A percentile compares a stretch with the other conserved stretches of the same genome.
Conservation (phyloP, 2,797 vertebrate genomes). For the Otolemur crassicaudatus region DNA sequence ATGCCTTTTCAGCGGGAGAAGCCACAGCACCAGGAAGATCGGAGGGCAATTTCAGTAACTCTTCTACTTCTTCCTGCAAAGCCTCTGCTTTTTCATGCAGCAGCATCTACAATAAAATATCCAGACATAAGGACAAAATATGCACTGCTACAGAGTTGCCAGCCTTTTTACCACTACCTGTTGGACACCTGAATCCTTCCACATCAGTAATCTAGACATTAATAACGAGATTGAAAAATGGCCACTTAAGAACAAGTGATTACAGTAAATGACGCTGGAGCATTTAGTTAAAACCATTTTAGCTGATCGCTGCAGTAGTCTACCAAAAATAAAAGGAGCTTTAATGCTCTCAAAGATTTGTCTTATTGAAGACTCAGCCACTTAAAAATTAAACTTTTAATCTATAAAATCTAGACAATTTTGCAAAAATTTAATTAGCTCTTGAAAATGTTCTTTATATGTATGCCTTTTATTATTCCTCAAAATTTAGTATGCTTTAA, state of each 20-base stretch:
- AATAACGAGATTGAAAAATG: conserved; percentile 24
- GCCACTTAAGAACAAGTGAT: conserved; percentile 47
- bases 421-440: conserved; percentile 69
- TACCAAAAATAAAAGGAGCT: conserved; percentile 43
- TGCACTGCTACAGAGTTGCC: background rate
- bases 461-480: conserved; percentile 54
- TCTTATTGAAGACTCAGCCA: conserved; percentile 59
- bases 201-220: background rate
- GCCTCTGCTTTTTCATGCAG: conserved; percentile 95
- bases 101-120: conserved; percentile 91
- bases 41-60: conserved; percentile 90
- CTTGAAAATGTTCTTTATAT: conserved; percentile 57
- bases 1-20: conserved; percentile 1
- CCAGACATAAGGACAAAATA: conserved; percentile 33
- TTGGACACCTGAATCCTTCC: background rate
- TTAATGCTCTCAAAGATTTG: conserved; percentile 30
- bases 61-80: conserved; percentile 95
- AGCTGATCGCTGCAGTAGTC: conserved; percentile 41
- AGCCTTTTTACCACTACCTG: background rate
- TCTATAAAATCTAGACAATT: conserved; percentile 71
- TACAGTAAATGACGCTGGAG: conserved; percentile 30
- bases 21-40: conserved; percentile 87
- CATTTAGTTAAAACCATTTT: conserved; percentile 51
- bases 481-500: conserved; percentile 57
- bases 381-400: conserved; percentile 72